Evolutionary conservation across 2,797 vertebrate genomes (phyloP), one percentile per base, ranked within the genome.

Genomic region (Echiichthys vipera): DNA sequence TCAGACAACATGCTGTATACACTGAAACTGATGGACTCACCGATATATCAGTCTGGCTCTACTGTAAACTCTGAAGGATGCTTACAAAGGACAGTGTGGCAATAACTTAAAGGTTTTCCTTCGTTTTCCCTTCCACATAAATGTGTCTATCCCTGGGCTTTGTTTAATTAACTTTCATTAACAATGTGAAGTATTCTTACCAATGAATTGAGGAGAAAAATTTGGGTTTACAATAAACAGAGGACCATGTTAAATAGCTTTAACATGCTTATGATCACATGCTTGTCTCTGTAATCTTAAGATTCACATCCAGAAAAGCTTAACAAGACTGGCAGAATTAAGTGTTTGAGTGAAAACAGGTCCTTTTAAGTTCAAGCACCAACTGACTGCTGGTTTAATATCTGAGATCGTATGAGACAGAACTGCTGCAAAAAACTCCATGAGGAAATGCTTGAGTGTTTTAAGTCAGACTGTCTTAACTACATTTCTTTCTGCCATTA

Each of bases 401-500:
- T 53, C 27, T 59, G 51, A 56, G 53, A 49, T 73, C 12, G 58
- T 27, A 64, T 2, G 15, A 57, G 27, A 70, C 14, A 27, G 25
- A 65, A 46, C 12, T 29, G 15, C 18, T 27, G 42, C 6, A 39
- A 49, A 54, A 59, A 49, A 32, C 20, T 46, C 27, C 25, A 7
- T 2, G 9, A 63, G 46, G 49, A 74, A 66, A 56, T 1, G 2
- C 22, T 74, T 5, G 3, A 73, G 62, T 71, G 36, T 62, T 81
- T 81, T 22, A 67, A 53, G 22, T 73, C 74, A 78, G 32, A 61
- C 37, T 50, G 45, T 27, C 49, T 67, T 78, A 58, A n/a, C 74
- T 76, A 57, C 65, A 81, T 69, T 66, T 77, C 55, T 42, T 74
- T 27, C 30, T 65, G 59, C 56, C 34, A 42, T 77, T 64, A 63